Base-by-base conservation (phyloP, 2,888 invertebrate species). In the Amorpha juglandis region DNA sequence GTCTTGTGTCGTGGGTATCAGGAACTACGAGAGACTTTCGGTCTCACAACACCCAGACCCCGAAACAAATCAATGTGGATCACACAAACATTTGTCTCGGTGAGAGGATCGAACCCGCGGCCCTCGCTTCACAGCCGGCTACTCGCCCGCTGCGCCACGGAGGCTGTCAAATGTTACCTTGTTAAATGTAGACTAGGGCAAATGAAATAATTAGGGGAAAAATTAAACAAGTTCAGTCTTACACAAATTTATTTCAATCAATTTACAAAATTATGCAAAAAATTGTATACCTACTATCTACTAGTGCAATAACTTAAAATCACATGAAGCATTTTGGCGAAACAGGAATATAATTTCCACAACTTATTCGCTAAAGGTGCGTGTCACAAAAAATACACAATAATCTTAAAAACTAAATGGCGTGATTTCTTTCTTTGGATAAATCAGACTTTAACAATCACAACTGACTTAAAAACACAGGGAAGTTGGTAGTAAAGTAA, bases 211-310 rank as follows among this genome's bases (percentile, higher is more conserved):
- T n/a, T 14, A 21, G 11, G 8, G 14, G 21, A 19, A 63, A 35
- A 62, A 63, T 70, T 71, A 67, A 53, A 65, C 55, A 52, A 52
- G 1, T 1, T 83, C 80, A 84, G 81, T 83, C 83, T 87, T 84
- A 88, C 79, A 83, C 80, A 83, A 88, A 88, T 88, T 88, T 87
- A 83, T 81, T 85, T 79, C 73, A 78, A 84, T 79, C 74, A 84
- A 86, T 85, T 86, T 89, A 88, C 84, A 89, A 89, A 88, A 87
- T 82, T 79, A 84, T 82, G 79, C 81, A 78, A 82, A 78, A n/a
- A 58, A 70, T 78, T 79, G 71, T 75, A 74, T 70, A 68, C 69
- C 68, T 65, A 74, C 79, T 75, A 78, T 73, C 70, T 76, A 80
- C 75, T 69, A 76, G 81, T 84, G 86, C 80, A 78, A 73, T 76